These are phyloP conservation scores for Tichodroma muraria DNA, from an alignment of 2,113 vertebrate species.

Conservation along the genomic window DNA sequence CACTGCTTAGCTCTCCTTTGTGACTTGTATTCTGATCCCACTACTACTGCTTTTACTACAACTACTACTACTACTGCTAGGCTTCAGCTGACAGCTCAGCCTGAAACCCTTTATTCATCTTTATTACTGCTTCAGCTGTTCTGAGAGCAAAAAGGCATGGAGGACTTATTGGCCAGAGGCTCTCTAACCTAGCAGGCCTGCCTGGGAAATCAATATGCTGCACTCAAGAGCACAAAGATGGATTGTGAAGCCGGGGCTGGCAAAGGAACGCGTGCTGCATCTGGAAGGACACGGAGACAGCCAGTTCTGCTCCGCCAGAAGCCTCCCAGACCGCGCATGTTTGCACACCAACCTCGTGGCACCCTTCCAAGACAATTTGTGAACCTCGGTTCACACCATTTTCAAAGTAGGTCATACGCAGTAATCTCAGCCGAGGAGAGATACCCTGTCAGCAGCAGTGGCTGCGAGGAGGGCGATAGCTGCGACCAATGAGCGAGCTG, in stretches of 20 bases:
- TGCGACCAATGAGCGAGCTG: neutral
- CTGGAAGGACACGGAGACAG: constrained; percentile 14
- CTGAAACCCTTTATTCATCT: constrained; percentile 75
- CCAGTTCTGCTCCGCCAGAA: constrained; percentile 12
- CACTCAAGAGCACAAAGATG: constrained; percentile 64
- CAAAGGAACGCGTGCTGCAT: neutral
- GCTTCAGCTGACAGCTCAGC: constrained; percentile 74
- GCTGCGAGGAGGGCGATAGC: constrained; percentile 31
- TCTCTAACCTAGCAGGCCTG: constrained; percentile 49
- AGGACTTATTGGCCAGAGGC: constrained; percentile 71
- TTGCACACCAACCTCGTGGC: constrained; percentile 57
- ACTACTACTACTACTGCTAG: constrained; percentile 24
- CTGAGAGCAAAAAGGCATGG: constrained; percentile 56
- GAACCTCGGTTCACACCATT: constrained; percentile 70
- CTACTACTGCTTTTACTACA: constrained; percentile 65
- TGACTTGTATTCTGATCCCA: constrained; percentile 67
- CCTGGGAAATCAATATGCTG: constrained; percentile 70
- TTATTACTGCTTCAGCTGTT: constrained; percentile 79
- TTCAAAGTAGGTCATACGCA: constrained; percentile 77
- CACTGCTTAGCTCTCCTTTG: constrained; percentile 48
- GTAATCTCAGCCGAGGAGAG: constrained; percentile 61
- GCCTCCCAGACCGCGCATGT: constrained; percentile 39
- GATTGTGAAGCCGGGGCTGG: constrained; percentile 50
- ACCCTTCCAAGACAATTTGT: constrained; percentile 65
- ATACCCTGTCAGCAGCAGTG: constrained; percentile 40